Percentiles rank a stretch among this genome's conserved stretches.
These are phyloP conservation scores for Drosophila anomelani DNA, from an alignment of 2,888 invertebrate species.

Conservation along the genomic window DNA sequence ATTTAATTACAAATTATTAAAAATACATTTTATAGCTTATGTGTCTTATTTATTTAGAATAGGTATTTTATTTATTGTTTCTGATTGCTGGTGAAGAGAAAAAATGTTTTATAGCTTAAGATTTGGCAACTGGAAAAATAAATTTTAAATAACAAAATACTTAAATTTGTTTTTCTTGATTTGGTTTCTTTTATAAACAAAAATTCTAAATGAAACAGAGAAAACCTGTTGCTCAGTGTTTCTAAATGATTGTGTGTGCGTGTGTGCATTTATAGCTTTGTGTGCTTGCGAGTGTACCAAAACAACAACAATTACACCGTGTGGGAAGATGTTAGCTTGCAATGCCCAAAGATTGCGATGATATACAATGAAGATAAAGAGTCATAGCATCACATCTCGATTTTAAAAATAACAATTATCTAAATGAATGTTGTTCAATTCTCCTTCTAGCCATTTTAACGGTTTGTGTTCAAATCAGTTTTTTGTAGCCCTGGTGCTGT, in stretches of 20 bases:
- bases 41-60: neutral
- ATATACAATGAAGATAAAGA: slow-evolving; percentile 4
- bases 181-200: too few relatives aligned
- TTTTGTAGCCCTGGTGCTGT: neutral
- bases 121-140: neutral
- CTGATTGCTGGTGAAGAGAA: neutral
- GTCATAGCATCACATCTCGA: neutral
- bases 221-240: slow-evolving; percentile 2
- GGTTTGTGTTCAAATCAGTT: neutral
- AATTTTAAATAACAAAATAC: neutral
- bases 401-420: slow-evolving; percentile 1
- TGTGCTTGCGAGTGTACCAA: neutral
- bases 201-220: too few relatives aligned
- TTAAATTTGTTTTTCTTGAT: neutral
- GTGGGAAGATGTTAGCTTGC: slow-evolving; percentile 9
- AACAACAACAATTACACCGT: neutral
- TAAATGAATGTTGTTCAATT: neutral
- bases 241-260: neutral
- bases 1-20: too few relatives aligned
- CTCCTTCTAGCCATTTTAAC: neutral
- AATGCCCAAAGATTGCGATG: neutral
- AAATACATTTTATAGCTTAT: neutral
- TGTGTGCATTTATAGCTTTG: neutral
- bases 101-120: neutral
- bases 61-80: neutral